These are phyloP conservation scores for Leptopilina clavipes DNA, from an alignment of 1,140 invertebrate species.

Conservation along the genomic window DNA sequence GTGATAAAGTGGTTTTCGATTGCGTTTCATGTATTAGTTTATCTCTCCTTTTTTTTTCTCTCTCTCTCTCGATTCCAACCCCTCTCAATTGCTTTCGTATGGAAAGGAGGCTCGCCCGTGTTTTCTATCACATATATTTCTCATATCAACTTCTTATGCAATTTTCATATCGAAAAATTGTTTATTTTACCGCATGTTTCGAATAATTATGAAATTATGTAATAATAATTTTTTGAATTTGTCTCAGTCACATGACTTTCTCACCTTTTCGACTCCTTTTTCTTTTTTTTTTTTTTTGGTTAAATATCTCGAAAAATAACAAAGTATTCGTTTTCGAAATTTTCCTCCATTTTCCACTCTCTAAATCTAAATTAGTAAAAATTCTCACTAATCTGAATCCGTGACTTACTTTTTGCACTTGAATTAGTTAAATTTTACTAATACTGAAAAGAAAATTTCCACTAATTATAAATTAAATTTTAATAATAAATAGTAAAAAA, in stretches of 20 bases:
- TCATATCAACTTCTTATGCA: slow-evolving; percentile 27
- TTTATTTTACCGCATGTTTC: slow-evolving; percentile 10
- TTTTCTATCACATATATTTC: background rate
- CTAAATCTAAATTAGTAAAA: too few species aligned
- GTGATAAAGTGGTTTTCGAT: slow-evolving; percentile 25
- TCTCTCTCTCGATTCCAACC: too few species aligned
- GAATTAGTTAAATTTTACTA: too few species aligned
- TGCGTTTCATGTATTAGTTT: background rate
- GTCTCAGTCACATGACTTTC: background rate
- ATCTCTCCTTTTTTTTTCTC: too few species aligned
- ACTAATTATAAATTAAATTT: too few species aligned
- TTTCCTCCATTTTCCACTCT: too few species aligned
- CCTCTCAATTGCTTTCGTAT: background rate
- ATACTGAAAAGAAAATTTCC: too few species aligned
- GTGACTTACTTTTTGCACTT: too few species aligned
- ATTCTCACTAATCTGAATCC: too few species aligned
- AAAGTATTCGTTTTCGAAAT: too few species aligned
- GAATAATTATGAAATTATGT: slow-evolving; percentile 13
- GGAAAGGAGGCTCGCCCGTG: background rate
- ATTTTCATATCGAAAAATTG: slow-evolving; percentile 4
- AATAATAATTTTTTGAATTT: background rate
- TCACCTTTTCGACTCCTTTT: background rate
- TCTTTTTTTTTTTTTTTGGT: background rate
- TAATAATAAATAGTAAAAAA: too few species aligned
- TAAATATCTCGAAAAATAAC: too few species aligned